phyloP scores from a whole-genome alignment of 2,797 vertebrate genomes.

The Poeciliopsis gracilis region DNA sequence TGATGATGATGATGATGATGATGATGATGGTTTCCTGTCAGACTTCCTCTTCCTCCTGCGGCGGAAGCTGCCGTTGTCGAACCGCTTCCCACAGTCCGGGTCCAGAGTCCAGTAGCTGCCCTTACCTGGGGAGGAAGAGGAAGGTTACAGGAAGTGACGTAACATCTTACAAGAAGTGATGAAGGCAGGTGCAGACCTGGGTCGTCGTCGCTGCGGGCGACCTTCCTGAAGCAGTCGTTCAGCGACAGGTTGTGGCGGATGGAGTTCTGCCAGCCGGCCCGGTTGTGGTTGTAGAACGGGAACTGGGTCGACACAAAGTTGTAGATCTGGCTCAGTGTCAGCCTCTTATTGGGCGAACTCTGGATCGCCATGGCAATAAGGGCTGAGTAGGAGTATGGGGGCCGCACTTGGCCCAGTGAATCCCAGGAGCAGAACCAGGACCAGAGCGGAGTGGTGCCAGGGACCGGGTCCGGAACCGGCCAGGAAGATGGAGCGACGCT shows the following conservation, averaged over 20 bases:
- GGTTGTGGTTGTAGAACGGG: slow-evolving; percentile 93
- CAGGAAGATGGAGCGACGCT: background rate
- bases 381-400: slow-evolving; percentile 95
- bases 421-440: slow-evolving; percentile 88
- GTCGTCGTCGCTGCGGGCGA: slow-evolving; percentile 86
- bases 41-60: slow-evolving; percentile 94
- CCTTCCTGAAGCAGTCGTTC: slow-evolving; percentile 93
- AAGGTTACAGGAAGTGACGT: background rate
- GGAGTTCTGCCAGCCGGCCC: slow-evolving; percentile 96
- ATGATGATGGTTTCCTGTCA: slow-evolving; percentile 18
- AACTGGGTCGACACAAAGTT: slow-evolving; percentile 92
- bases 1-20: background rate
- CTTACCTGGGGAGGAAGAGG: slow-evolving; percentile 83
- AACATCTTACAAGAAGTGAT: background rate
- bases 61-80: slow-evolving; percentile 96
- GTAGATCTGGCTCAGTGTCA: slow-evolving; percentile 96
- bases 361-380: slow-evolving; percentile 98
- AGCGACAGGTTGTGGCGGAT: slow-evolving; percentile 90
- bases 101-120: slow-evolving; percentile 98
- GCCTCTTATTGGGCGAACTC: slow-evolving; percentile 84
- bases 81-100: slow-evolving; percentile 96
- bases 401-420: slow-evolving; percentile 88
- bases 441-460: slow-evolving; percentile 14
- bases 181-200: slow-evolving; percentile 80
- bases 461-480: slow-evolving; percentile 42